Percentiles rank a stretch among this genome's conserved stretches.
These are phyloP conservation scores for Channa argus DNA, from an alignment of 2,113 vertebrate genomes.

Conservation along the genomic window DNA sequence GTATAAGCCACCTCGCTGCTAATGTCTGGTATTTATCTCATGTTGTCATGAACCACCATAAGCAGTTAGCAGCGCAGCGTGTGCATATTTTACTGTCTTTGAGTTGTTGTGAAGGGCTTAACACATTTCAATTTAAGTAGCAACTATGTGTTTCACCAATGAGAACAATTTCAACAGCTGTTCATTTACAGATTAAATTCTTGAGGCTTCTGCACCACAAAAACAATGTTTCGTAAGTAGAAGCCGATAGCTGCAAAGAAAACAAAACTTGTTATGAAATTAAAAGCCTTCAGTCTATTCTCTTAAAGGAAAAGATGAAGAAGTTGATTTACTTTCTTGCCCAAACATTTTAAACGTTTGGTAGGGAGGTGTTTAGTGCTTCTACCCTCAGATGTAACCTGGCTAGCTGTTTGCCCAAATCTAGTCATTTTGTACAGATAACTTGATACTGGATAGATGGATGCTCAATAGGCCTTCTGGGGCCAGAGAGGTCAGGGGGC, in stretches of 20 bases:
- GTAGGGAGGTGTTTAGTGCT: too few relatives aligned
- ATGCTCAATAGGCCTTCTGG: too few relatives aligned
- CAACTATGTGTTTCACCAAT: too few relatives aligned
- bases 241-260: constrained; percentile 6
- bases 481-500: too few relatives aligned
- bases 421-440: too few relatives aligned
- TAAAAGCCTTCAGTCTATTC: not conserved
- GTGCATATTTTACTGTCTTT: not conserved
- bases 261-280: not conserved
- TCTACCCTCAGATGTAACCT: too few relatives aligned
- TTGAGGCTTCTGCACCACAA: not conserved
- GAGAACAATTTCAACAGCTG: too few relatives aligned
- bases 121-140: too few relatives aligned
- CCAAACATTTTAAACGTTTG: too few relatives aligned
- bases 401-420: too few relatives aligned
- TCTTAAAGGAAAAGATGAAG: not conserved
- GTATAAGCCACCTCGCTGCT: not conserved
- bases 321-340: not conserved
- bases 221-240: not conserved
- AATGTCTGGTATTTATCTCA: not conserved
- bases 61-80: not conserved
- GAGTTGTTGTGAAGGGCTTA: not conserved
- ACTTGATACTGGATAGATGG: too few relatives aligned
- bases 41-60: not conserved
- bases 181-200: not conserved